Evolutionary conservation across 2,888 invertebrate genomes (phyloP).

Genomic region (Lepidochitona cinerea): DNA sequence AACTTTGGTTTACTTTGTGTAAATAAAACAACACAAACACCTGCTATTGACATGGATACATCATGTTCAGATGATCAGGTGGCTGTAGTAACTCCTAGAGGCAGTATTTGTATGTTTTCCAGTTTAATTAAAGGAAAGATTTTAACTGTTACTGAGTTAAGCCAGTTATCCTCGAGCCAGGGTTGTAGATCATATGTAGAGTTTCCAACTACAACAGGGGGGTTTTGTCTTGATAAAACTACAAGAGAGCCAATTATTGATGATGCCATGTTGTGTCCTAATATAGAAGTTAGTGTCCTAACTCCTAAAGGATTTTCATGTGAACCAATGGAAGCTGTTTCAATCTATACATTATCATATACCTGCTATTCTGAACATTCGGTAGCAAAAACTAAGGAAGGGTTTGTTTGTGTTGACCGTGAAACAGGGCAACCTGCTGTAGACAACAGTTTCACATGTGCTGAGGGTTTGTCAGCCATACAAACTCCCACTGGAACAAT

Average conservation of each 20-base stretch:
- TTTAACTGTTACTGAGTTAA: not conserved
- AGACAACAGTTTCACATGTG: not conserved
- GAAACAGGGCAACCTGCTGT: not conserved
- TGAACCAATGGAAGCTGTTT: not conserved
- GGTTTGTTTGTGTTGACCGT: not conserved
- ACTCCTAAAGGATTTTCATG: not conserved
- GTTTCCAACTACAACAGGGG: not conserved
- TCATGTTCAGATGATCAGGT: constrained; percentile 13
- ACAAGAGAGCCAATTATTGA: not conserved
- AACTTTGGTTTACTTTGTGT: not conserved
- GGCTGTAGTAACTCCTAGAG: constrained; percentile 2
- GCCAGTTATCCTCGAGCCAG: not conserved
- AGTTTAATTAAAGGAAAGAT: not conserved
- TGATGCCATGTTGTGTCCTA: not conserved
- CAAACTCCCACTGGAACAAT: not conserved
- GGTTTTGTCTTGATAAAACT: not conserved
- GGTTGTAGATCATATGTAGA: not conserved
- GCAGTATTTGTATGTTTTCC: constrained; percentile 2
- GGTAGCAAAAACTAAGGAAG: not conserved
- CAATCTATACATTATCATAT: not conserved
- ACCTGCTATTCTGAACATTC: not conserved
- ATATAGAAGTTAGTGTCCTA: not conserved
- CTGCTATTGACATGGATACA: not conserved
- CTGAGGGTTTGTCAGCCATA: not conserved
- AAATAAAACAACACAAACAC: not conserved